Conservation (phyloP, 1,140 invertebrate genomes). For the Melipona quadrifasciata region DNA sequence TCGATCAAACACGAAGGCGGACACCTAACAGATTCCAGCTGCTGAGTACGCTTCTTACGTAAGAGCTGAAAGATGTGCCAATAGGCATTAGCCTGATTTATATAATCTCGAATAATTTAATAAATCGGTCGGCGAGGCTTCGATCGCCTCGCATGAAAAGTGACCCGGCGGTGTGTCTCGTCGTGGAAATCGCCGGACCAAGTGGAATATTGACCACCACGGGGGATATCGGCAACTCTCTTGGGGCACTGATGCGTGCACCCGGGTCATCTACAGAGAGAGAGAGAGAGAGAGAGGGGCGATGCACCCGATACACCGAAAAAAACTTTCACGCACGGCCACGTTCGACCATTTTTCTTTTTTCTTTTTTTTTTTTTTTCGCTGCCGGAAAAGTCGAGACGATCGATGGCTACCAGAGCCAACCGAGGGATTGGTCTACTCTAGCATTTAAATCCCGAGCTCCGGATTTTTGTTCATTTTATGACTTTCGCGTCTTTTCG, state of each 20-base stretch:
- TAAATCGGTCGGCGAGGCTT: slow-evolving; percentile 3
- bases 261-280: not conserved
- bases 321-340: slow-evolving; percentile 21
- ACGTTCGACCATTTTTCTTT: not conserved
- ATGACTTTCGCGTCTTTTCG: too few relatives aligned
- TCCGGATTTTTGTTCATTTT: not conserved
- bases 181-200: not conserved
- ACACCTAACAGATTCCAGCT: not conserved
- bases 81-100: slow-evolving; percentile 20
- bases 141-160: not conserved
- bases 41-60: not conserved
- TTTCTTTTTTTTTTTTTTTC: not conserved
- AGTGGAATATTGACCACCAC: not conserved
- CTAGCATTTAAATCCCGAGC: not conserved
- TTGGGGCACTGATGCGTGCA: slow-evolving; percentile 12
- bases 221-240: not conserved
- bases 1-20: not conserved
- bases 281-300: too few relatives aligned
- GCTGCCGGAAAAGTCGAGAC: not conserved
- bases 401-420: not conserved
- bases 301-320: not conserved
- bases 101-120: slow-evolving; percentile 37
- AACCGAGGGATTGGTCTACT: not conserved
- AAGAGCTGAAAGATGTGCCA: slow-evolving; percentile 19
- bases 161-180: not conserved